A percentile compares a stretch with the other conserved stretches of the same genome.
phyloP scores from a whole-genome alignment of 2,888 invertebrate species.

The Troides aeacus region DNA sequence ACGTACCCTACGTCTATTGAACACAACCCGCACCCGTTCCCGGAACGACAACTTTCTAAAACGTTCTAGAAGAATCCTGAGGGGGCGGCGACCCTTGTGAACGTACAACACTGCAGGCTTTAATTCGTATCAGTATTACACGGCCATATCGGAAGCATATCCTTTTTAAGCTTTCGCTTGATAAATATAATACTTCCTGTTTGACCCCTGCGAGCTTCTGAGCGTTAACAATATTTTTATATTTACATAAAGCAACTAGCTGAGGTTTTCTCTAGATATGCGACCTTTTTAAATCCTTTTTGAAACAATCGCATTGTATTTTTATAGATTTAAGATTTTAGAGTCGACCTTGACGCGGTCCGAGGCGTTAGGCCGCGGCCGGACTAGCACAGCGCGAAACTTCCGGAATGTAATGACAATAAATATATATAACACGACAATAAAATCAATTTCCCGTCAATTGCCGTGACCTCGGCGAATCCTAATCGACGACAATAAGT shows the following conservation, averaged over 20 bases:
- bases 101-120: constrained; percentile 63
- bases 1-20: constrained; percentile 65
- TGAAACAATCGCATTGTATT: constrained; percentile 65
- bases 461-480: constrained; percentile 55
- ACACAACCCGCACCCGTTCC: constrained; percentile 34
- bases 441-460: constrained; percentile 60
- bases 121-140: constrained; percentile 55
- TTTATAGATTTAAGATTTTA: constrained; percentile 66
- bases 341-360: constrained; percentile 41
- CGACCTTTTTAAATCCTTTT: constrained; percentile 54
- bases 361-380: constrained; percentile 37
- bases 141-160: constrained; percentile 75
- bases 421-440: constrained; percentile 57
- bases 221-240: constrained; percentile 64
- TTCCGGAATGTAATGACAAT: constrained; percentile 58
- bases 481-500: constrained; percentile 49
- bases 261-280: constrained; percentile 61
- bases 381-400: constrained; percentile 31
- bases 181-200: constrained; percentile 32
- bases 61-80: constrained; percentile 45
- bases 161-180: constrained; percentile 63
- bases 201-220: constrained; percentile 55
- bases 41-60: constrained; percentile 45
- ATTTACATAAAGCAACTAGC: constrained; percentile 47
- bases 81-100: constrained; percentile 40